Evolutionary conservation across 2,113 vertebrate species (phyloP).

Genomic region (Corythaixoides concolor): DNA sequence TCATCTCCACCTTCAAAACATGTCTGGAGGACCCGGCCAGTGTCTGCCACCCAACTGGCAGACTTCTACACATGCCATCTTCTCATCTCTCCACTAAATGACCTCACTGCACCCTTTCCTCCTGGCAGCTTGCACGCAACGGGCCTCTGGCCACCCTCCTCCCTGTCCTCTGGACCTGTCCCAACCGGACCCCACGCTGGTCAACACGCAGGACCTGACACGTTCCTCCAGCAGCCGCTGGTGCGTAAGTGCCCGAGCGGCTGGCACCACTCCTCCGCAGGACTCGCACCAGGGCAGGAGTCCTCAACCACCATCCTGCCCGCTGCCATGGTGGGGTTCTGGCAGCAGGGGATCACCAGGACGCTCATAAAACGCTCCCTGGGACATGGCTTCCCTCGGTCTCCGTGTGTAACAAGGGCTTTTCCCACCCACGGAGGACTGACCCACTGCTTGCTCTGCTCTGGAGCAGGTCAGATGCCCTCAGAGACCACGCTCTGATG

Average conservation of each 20-base stretch:
- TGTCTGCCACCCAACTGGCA: background rate
- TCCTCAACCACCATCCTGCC: fast-evolving
- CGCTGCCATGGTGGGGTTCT: fast-evolving
- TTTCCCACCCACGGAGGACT: background rate
- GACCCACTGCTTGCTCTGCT: fast-evolving
- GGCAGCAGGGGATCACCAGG: background rate
- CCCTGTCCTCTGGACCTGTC: background rate
- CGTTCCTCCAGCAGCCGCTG: background rate
- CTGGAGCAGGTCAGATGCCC: background rate
- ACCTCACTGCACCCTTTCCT: background rate
- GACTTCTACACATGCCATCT: background rate
- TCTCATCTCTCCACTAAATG: background rate
- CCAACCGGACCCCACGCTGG: fast-evolving
- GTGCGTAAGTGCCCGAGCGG: background rate
- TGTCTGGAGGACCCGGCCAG: fast-evolving
- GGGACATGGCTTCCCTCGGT: background rate
- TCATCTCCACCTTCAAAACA: background rate
- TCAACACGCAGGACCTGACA: background rate
- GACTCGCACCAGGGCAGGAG: background rate
- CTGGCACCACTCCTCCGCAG: background rate
- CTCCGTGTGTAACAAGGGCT: fast-evolving
- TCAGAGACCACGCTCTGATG: fast-evolving
- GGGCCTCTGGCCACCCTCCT: background rate
- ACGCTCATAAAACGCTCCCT: background rate
- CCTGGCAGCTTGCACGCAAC: fast-evolving